Evolutionary conservation across 2,888 invertebrate genomes (phyloP), one percentile per base, ranked within the genome.

Genomic region (Cetonia aurata): DNA sequence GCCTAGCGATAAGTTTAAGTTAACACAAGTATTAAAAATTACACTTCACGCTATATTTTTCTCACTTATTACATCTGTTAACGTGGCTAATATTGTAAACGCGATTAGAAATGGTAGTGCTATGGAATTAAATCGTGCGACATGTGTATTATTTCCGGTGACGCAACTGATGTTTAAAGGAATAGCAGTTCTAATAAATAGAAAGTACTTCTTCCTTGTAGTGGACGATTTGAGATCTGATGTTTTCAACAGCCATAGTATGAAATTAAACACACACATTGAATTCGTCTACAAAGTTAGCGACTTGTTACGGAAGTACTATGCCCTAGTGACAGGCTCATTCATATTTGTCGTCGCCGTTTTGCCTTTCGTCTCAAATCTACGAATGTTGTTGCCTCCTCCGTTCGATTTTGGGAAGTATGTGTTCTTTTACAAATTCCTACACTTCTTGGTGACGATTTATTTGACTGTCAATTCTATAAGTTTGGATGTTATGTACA

Each of bases 211-310:
- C 15, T 3, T 15, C 9, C 37, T 37, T 2, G 4, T 56, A 33
- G 0, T 59, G 19, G 59, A 25, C 1, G 19, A 59, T 12, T 19
- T 59, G 3, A 59, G 10, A 42, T 59, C 59, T 9, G 13, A 59
- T 10, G n/a, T 9, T 19, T 59, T 59, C 8, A 59, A 59, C 25
- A 17, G 6, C 10, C 59, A 59, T 25, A 44, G 42, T 59, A 42
- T 17, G 42, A 17, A 59, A 59, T 13, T 44, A 10, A 59, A 59
- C 15, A 6, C 6, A 13, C 19, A 59, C 25, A 19, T 59, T 19
- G 13, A 44, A 12, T 17, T n/a, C 10, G n/a, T 59, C 1, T 12
- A 44, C 10, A 44, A 8, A 44, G n/a, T 42, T 42, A 44, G 19
- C 1, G 12, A 59, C 3, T n/a, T 59, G n/a, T 6, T 59, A n/a